Conservation (phyloP, 2,113 vertebrate genomes). For the Grallaria varia region DNA sequence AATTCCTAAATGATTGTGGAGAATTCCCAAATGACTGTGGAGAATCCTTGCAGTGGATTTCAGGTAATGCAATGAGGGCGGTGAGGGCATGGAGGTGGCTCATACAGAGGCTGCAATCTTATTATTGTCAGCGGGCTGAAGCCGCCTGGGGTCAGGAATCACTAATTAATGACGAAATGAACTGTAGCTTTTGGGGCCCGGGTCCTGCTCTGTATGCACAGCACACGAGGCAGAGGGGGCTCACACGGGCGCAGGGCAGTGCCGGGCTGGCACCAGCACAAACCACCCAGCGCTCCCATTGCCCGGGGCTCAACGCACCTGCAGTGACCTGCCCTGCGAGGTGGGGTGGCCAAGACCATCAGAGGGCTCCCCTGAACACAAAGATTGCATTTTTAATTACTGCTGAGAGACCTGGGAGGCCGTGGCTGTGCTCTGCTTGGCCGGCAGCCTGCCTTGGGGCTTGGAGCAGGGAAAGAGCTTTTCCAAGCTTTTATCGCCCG, state of each 20-base stretch:
- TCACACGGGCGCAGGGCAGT: accelerated
- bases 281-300: accelerated
- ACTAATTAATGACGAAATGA: constrained; percentile 52
- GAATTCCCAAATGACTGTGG: too few species aligned
- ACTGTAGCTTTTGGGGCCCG: background rate
- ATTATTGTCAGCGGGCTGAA: constrained; percentile 3
- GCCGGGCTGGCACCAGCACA: background rate
- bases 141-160: constrained; percentile 35
- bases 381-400: background rate
- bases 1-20: background rate
- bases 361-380: background rate
- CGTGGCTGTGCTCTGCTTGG: background rate
- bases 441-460: background rate
- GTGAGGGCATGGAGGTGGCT: background rate
- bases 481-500: background rate
- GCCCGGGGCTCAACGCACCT: accelerated
- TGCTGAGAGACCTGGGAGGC: background rate
- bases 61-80: background rate
- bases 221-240: background rate
- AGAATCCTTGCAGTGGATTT: background rate
- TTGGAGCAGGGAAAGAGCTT: background rate
- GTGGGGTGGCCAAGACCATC: background rate
- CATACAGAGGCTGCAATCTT: constrained; percentile 23
- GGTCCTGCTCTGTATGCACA: background rate
- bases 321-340: background rate